Percentiles rank a stretch among this genome's conserved stretches.
phyloP scores from a whole-genome alignment of 1,140 invertebrate genomes.

The Liolophura sinensis region DNA sequence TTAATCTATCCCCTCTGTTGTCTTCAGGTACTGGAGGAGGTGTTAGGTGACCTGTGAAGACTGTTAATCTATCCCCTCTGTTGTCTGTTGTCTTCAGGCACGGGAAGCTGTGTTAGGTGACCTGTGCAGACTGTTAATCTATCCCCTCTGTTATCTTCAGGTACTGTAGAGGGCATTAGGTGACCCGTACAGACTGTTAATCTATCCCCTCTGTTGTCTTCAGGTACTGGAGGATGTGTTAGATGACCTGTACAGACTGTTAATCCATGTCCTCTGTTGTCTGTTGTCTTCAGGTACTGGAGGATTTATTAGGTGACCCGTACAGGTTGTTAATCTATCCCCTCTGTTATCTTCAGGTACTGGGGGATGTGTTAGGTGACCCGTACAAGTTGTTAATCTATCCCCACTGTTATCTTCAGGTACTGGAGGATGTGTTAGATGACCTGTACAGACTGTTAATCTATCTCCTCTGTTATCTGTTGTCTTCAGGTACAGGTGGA shows the following conservation, averaged over 20 bases:
- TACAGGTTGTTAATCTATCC: too few relatives aligned
- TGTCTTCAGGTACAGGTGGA: too few relatives aligned
- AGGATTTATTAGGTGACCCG: too few relatives aligned
- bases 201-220: slow-evolving; percentile 67
- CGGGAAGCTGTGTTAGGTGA: slow-evolving; percentile 70
- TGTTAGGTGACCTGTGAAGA: slow-evolving; percentile 68
- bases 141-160: slow-evolving; percentile 66
- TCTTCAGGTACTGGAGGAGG: slow-evolving; percentile 66
- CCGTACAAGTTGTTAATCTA: too few relatives aligned
- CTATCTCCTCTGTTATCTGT: too few relatives aligned
- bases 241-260: slow-evolving; percentile 69
- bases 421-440: too few relatives aligned
- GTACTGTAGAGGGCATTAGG: slow-evolving; percentile 70
- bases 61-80: slow-evolving; percentile 70
- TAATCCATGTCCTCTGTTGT: slow-evolving; percentile 73
- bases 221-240: slow-evolving; percentile 70
- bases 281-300: too few relatives aligned
- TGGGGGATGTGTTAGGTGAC: too few relatives aligned
- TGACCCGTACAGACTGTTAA: slow-evolving; percentile 72
- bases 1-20: too few relatives aligned
- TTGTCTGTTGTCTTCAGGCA: slow-evolving; percentile 68
- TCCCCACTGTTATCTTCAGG: too few relatives aligned
- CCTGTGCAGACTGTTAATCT: slow-evolving; percentile 73
- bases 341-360: too few relatives aligned
- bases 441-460: too few relatives aligned